Base-by-base conservation (phyloP, 2,888 invertebrate genomes). In the Drosophila borealis region DNA sequence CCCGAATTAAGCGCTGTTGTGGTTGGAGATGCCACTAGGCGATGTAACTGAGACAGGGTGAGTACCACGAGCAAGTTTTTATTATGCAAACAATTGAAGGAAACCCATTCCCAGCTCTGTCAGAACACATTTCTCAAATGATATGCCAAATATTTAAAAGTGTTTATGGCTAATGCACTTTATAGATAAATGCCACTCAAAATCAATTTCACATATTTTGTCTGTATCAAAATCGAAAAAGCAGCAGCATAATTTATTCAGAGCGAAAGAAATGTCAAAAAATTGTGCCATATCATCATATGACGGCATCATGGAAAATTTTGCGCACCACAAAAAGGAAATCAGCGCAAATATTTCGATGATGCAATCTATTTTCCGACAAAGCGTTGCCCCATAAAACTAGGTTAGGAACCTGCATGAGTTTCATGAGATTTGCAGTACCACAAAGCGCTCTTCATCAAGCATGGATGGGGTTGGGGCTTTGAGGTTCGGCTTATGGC, bases 41-140 rank as follows among this genome's bases (percentile, higher is more conserved):
- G 69, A 48, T 63, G 63, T 59, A 90, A 92, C 90, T 91, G 89
- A 91, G 90, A 81, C 68, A 90, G 80, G 91, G 91, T 91, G 49
- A 91, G 90, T 87, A 34, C 5, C 13, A 21, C 42, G 10, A 36
- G 4, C 9, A 10, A 11, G 42, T 29, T 2, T 29, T 29, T 8
- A 8, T 29, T 29, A 29, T 29, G 29, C 29, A 29, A 29, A 29
- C 29, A 29, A 29, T 29, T 29, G 29, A 29, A 29, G 29, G 1
- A 29, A 29, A 0, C 17, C 17, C 17, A 17, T 17, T 17, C 17
- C 17, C 17, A 17, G 1, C 2, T 29, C 29, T 29, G 29, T 8
- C 29, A 8, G 8, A 29, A 29, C 0, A 29, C 29, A 29, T 29
- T 29, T 29, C 37, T 39, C 17, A 25, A 45, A 14, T 55, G 55